Evolutionary conservation across 2,888 invertebrate species (phyloP).

Genomic region (Drosophila ustulata): DNA sequence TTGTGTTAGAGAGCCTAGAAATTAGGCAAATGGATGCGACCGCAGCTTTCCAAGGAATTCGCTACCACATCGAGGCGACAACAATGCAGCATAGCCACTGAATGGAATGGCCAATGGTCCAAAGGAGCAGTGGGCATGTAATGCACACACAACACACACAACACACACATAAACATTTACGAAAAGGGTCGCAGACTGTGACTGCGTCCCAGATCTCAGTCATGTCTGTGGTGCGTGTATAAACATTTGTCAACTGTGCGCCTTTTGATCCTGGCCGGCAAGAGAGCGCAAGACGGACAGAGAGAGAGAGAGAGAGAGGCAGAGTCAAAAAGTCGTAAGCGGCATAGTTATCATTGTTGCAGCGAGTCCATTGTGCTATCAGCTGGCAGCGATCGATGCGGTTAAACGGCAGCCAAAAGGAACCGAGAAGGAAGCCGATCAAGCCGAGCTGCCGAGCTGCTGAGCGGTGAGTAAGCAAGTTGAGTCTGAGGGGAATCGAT

Average conservation of each 20-base stretch:
- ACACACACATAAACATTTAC: slow-evolving; percentile 68
- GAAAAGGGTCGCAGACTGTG: slow-evolving; percentile 61
- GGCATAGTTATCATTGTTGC: slow-evolving; percentile 75
- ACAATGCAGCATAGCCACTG: slow-evolving; percentile 51
- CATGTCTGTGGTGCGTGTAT: slow-evolving; percentile 56
- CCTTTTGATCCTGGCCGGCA: slow-evolving; percentile 80
- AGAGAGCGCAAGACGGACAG: slow-evolving; percentile 12
- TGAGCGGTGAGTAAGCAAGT: slow-evolving; percentile 26
- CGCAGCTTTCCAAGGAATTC: slow-evolving; percentile 72
- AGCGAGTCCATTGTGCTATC: slow-evolving; percentile 69
- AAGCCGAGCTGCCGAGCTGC: slow-evolving; percentile 1
- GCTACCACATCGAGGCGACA: slow-evolving; percentile 61
- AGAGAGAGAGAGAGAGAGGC: slow-evolving; percentile 14
- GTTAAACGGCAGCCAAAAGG: slow-evolving; percentile 60
- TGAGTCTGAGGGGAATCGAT: slow-evolving; percentile 15
- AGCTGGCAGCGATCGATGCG: slow-evolving; percentile 76
- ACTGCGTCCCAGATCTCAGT: slow-evolving; percentile 31
- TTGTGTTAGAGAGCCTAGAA: slow-evolving; percentile 63
- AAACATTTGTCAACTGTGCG: slow-evolving; percentile 78
- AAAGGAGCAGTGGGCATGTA: slow-evolving; percentile 68
- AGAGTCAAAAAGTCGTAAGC: slow-evolving; percentile 68
- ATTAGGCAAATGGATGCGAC: slow-evolving; percentile 73
- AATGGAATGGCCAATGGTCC: slow-evolving; percentile 44
- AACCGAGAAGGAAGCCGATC: slow-evolving; percentile 17
- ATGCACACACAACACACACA: slow-evolving; percentile 54